Conservation (phyloP, 2,888 invertebrate genomes). For the Phymatocera aterrima region DNA sequence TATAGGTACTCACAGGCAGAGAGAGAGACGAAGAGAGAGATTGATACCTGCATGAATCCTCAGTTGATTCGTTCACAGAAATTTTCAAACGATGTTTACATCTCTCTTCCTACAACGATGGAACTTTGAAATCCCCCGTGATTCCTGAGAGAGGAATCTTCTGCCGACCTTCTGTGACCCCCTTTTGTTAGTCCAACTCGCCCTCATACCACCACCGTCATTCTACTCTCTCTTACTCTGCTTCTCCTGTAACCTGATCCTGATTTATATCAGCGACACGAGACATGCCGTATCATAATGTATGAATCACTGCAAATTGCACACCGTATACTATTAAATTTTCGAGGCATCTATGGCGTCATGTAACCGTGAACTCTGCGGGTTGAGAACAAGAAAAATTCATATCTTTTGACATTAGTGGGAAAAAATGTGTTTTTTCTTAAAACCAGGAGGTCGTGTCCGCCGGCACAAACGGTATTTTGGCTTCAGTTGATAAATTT, state of each 20-base stretch:
- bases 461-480: too few species aligned
- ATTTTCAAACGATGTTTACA: conserved; percentile 36
- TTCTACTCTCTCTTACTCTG: conserved; percentile 19
- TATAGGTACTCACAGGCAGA: background rate
- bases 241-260: conserved; percentile 34
- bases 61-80: background rate
- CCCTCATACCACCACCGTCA: conserved; percentile 2
- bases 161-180: conserved; percentile 2
- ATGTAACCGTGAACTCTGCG: background rate
- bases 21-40: background rate
- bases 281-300: conserved; percentile 55
- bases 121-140: conserved; percentile 14
- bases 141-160: conserved; percentile 29
- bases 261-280: conserved; percentile 43
- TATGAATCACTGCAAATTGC: conserved; percentile 55
- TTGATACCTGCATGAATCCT: conserved; percentile 33
- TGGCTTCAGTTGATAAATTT: too few species aligned
- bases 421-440: too few species aligned
- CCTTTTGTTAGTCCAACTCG: conserved; percentile 23
- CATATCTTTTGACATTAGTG: too few species aligned
- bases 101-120: background rate
- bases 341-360: conserved; percentile 23
- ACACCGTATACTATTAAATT: conserved; percentile 52
- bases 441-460: too few species aligned
- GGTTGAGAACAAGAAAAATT: background rate